Percentiles rank a stretch among this genome's conserved stretches.
Conservation (phyloP, 2,113 vertebrate genomes). For the Montifringilla adamsi region DNA sequence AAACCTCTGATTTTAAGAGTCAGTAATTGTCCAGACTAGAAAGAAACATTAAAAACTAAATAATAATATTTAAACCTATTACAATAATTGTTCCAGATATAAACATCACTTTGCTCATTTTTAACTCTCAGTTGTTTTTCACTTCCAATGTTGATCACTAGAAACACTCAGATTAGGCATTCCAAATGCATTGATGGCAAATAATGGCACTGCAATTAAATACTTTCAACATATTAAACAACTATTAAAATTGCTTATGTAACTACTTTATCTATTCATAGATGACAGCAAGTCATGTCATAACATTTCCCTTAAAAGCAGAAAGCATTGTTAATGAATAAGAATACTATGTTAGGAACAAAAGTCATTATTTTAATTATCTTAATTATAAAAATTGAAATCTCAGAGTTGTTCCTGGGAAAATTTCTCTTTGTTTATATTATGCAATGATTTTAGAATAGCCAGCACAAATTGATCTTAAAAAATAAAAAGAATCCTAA, state of each 20-base stretch:
- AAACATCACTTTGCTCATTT: conserved; percentile 51
- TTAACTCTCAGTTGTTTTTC: conserved; percentile 58
- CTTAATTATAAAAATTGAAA: neutral
- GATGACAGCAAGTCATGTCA: neutral
- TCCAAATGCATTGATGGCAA: conserved; percentile 9
- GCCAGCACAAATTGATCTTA: neutral
- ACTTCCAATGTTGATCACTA: conserved; percentile 36
- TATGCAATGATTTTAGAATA: neutral
- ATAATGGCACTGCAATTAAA: conserved; percentile 53
- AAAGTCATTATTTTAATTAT: neutral
- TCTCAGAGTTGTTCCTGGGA: neutral
- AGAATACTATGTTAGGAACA: neutral
- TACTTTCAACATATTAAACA: conserved; percentile 48
- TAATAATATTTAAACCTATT: conserved; percentile 1
- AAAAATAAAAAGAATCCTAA: neutral
- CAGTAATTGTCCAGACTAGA: neutral
- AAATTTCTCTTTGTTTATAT: neutral
- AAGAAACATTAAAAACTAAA: neutral
- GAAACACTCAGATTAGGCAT: conserved; percentile 40
- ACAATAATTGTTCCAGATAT: conserved; percentile 30
- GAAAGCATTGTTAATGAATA: neutral
- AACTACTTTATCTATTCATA: conserved; percentile 14
- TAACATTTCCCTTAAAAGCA: neutral
- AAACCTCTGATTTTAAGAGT: neutral
- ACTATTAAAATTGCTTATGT: neutral